Base-by-base conservation (phyloP, 1,140 invertebrate species). In the Bombus turneri region DNA sequence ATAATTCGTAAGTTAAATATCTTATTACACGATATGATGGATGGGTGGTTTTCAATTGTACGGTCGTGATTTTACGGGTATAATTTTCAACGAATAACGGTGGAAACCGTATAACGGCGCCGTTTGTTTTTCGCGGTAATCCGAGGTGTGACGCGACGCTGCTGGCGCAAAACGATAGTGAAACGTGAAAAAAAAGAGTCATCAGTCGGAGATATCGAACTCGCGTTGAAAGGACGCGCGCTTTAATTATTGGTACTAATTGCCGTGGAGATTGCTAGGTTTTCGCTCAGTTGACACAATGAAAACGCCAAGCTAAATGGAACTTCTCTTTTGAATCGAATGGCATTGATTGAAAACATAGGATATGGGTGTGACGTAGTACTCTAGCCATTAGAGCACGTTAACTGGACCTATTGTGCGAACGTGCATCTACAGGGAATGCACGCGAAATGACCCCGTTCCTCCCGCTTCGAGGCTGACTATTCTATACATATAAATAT, bases 211-310 rank as follows among this genome's bases (percentile, higher is more conserved):
- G 31, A 78, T 59, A 88, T 81, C 72, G 68, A 76, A 25, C 43
- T 25, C 28, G 37, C 73, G 74, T 68, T 82, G 77, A 71, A 84
- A 87, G 86, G 41, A 37, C 69, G 76, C 62, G 71, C 69, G 82
- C 85, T 87, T 90, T 80, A 85, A 90, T 90, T 87, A 87, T 87
- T 53, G 77, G 41, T 62, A 86, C 84, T 90, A 90, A 89, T 90
- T 90, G 88, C 78, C 84, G 53, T 71, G 78, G 85, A 87, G 81
- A 89, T 87, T 87, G 88, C 66, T 71, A 62, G 76, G 79, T 77
- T 69, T 68, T 69, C 64, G 66, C 12, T 66, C 43, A 18, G n/a
- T 39, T 37, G 28, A 57, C 5, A 64, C 64, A 76, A 89, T 77
- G 31, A 59, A 34, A 39, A 59, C 76, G 68, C 72, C n/a, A 13